phyloP scores from a whole-genome alignment of 2,113 vertebrate species.

The Esox niger region DNA sequence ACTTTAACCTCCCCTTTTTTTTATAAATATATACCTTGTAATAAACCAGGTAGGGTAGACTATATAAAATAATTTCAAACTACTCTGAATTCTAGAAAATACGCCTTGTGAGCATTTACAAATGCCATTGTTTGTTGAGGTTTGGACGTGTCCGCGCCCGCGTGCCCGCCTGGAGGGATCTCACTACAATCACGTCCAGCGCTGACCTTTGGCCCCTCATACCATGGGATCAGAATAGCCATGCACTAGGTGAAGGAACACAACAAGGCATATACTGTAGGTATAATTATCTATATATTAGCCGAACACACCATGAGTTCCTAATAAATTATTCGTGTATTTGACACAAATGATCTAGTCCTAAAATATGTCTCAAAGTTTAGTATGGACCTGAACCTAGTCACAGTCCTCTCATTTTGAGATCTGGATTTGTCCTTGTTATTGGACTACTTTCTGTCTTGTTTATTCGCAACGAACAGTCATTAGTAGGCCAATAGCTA shows the following conservation, averaged over 20 bases:
- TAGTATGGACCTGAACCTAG: too few species aligned
- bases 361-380: too few species aligned
- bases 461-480: too few species aligned
- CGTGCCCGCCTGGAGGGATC: conserved; percentile 59
- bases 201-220: conserved; percentile 69
- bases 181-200: conserved; percentile 60
- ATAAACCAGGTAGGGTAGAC: too few species aligned
- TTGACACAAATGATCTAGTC: too few species aligned
- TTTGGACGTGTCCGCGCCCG: conserved; percentile 41
- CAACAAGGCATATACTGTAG: conserved; percentile 15
- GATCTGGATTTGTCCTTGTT: conserved; percentile 37
- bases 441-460: conserved; percentile 7
- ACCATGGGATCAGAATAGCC: conserved; percentile 60
- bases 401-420: background rate
- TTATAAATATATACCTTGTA: too few species aligned
- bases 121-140: conserved; percentile 30
- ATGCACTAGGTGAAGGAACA: conserved; percentile 37
- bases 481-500: too few species aligned
- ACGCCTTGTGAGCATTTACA: background rate
- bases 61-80: background rate
- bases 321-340: too few species aligned
- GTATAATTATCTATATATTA: background rate
- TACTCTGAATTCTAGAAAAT: background rate
- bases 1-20: too few species aligned
- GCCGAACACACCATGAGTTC: too few species aligned